A percentile compares a stretch with the other conserved stretches of the same genome.
Conservation (phyloP, 2,797 vertebrate species). For the Phrynocephalus guinanensis region DNA sequence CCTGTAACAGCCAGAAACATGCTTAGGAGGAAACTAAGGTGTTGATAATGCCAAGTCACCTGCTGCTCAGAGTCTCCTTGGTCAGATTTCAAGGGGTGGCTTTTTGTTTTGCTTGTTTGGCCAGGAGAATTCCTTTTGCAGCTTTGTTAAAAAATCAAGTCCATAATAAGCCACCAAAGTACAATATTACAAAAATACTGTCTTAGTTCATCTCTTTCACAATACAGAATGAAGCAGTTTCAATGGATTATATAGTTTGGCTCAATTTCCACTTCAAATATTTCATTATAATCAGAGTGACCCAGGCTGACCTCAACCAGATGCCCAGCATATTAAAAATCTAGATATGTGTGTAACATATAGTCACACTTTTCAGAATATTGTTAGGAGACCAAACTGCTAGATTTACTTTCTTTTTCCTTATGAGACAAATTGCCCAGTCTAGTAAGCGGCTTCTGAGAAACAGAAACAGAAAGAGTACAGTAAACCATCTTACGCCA, state of each 20-base stretch:
- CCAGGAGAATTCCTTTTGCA: too few relatives aligned
- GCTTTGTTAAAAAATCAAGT: too few relatives aligned
- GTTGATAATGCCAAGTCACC: background rate
- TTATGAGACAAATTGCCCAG: background rate
- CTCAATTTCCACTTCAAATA: background rate
- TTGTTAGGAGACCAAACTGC: background rate
- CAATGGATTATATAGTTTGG: background rate
- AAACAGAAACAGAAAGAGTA: background rate
- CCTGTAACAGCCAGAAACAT: too few relatives aligned
- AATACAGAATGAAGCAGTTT: background rate
- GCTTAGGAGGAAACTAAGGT: background rate
- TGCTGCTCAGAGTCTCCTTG: background rate
- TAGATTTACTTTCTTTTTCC: constrained; percentile 1
- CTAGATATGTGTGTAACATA: background rate
- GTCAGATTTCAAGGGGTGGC: background rate
- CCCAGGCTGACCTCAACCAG: too few relatives aligned
- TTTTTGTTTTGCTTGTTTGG: too few relatives aligned
- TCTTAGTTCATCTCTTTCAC: background rate
- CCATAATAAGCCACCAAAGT: background rate
- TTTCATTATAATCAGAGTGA: background rate
- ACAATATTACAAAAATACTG: background rate
- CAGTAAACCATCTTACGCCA: background rate
- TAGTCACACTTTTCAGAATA: too few relatives aligned
- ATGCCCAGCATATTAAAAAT: background rate
- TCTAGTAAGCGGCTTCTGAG: background rate